These are phyloP conservation scores for Anodontia alba DNA, from an alignment of 2,888 invertebrate species.

Conservation along the genomic window DNA sequence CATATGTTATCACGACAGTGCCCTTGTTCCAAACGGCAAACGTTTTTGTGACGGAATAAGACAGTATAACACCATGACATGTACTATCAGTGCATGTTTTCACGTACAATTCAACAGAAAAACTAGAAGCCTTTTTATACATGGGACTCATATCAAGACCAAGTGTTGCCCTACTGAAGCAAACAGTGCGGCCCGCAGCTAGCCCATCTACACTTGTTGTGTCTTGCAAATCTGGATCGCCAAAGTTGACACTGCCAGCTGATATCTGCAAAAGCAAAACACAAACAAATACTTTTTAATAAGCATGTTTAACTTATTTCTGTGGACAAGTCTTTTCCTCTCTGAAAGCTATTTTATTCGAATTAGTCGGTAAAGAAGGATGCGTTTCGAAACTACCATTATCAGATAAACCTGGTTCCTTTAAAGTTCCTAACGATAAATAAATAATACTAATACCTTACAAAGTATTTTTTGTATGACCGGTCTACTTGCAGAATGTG, in stretches of 20 bases:
- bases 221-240: background rate
- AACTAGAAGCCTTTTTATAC: background rate
- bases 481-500: no score
- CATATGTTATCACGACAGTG: conserved; percentile 37
- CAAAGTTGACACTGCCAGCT: background rate
- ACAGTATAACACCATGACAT: conserved; percentile 50
- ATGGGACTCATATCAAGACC: background rate
- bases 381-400: no score
- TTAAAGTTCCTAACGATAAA: no score
- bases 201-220: background rate
- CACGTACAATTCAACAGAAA: conserved; percentile 44
- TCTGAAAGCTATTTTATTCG: no score
- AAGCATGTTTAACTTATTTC: no score
- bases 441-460: no score
- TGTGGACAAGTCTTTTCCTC: no score
- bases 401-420: no score
- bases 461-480: no score
- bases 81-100: conserved; percentile 39
- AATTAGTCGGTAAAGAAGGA: no score
- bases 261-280: background rate
- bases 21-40: conserved; percentile 46
- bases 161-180: background rate
- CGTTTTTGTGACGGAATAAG: conserved; percentile 32
- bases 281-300: no score
- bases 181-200: background rate